Evolutionary conservation across 2,113 vertebrate genomes (phyloP), one percentile per base, ranked within the genome.

Genomic region (Psettodes erumei): DNA sequence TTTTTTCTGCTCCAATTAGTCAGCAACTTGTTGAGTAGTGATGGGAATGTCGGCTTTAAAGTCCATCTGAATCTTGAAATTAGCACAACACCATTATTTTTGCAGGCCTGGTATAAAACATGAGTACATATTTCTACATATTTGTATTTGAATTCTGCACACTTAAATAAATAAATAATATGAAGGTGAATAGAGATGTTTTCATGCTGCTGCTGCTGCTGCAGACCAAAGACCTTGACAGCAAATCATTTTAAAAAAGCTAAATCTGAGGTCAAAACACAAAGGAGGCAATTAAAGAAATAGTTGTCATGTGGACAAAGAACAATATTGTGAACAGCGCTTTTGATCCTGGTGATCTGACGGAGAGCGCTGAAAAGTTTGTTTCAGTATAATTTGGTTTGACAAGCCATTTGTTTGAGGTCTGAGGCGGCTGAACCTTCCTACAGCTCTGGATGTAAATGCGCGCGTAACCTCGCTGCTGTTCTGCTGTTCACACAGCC

Each of bases 1-100:
- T 32, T 33, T 59, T 21, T 47, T 33, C n/a, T n/a, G n/a, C 47
- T 47, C 30, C 56, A 75, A 33, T 83, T 86, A 75, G 54, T 79
- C 81, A 72, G 68, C 85, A 76, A 80, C n/a, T n/a, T n/a, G n/a
- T n/a, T n/a, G n/a, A n/a, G n/a, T n/a, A n/a, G n/a, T n/a, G n/a
- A n/a, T n/a, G n/a, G n/a, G n/a, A n/a, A n/a, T n/a, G n/a, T n/a
- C n/a, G n/a, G n/a, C n/a, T n/a, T n/a, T n/a, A n/a, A n/a, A n/a
- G n/a, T n/a, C n/a, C n/a, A n/a, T n/a, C n/a, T n/a, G n/a, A n/a
- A n/a, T n/a, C n/a, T n/a, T n/a, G n/a, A n/a, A n/a, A n/a, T n/a
- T n/a, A n/a, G n/a, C n/a, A n/a, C n/a, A n/a, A n/a, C n/a, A n/a
- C n/a, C n/a, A n/a, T n/a, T n/a, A n/a, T n/a, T n/a, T n/a, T n/a